Percentiles rank a stretch among this genome's conserved stretches.
Evolutionary conservation across 2,113 vertebrate genomes (phyloP).

Genomic region (Spea multiplicata): DNA sequence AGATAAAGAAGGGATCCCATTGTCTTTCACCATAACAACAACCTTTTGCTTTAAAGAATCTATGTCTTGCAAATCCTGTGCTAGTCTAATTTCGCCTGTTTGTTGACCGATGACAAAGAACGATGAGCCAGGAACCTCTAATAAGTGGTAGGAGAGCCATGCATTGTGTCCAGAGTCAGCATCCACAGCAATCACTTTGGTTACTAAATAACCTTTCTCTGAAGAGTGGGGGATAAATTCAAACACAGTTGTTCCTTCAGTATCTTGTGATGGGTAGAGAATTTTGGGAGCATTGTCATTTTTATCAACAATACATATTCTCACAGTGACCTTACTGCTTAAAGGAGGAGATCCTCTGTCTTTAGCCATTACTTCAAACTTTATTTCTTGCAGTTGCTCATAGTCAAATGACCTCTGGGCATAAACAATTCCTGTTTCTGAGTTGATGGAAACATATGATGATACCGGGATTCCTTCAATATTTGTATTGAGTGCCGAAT

Average conservation of each 20-base stretch:
- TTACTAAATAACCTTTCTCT: not conserved
- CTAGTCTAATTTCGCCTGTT: slow-evolving; percentile 46
- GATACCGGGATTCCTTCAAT: slow-evolving; percentile 51
- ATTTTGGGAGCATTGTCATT: slow-evolving; percentile 66
- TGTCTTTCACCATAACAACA: slow-evolving; percentile 30
- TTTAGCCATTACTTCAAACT: slow-evolving; percentile 54
- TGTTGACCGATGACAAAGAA: slow-evolving; percentile 48
- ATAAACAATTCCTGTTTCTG: slow-evolving; percentile 60
- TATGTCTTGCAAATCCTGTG: slow-evolving; percentile 46
- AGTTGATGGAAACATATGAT: slow-evolving; percentile 65
- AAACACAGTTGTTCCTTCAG: slow-evolving; percentile 30
- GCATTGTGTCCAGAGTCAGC: slow-evolving; percentile 57
- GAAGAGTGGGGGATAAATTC: slow-evolving; percentile 45
- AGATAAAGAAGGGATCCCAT: slow-evolving; percentile 9
- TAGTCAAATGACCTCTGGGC: slow-evolving; percentile 67
- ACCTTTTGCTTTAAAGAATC: slow-evolving; percentile 29
- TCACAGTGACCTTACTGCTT: slow-evolving; percentile 55
- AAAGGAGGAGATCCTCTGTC: slow-evolving; percentile 58
- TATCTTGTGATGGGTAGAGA: slow-evolving; percentile 24
- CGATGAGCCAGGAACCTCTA: slow-evolving; percentile 50
- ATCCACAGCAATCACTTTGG: slow-evolving; percentile 11
- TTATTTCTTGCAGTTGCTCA: slow-evolving; percentile 63
- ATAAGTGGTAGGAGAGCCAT: not conserved
- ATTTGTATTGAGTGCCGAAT: slow-evolving; percentile 52
- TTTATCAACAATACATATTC: slow-evolving; percentile 56